Evolutionary conservation across 2,888 invertebrate genomes (phyloP).

Genomic region (Chloromyia formosa): DNA sequence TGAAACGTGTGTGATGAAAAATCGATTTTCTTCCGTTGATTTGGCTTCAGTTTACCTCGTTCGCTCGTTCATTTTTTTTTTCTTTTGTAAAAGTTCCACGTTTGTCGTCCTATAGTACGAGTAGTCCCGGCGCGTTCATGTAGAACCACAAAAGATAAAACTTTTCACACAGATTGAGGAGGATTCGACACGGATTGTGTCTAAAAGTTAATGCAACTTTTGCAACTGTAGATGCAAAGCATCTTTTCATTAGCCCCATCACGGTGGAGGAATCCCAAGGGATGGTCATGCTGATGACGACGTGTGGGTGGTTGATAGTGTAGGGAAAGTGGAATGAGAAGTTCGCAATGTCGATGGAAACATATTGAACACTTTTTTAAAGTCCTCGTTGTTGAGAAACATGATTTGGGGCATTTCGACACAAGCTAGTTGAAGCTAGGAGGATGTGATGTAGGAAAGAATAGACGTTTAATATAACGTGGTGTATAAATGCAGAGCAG

Average conservation of each 20-base stretch:
- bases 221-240: conserved; percentile 23
- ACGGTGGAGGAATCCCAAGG: conserved; percentile 17
- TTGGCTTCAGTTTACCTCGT: background rate
- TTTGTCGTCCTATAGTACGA: background rate
- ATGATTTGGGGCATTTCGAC: conserved; percentile 32
- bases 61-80: background rate
- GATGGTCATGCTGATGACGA: background rate
- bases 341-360: background rate
- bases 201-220: conserved; percentile 32
- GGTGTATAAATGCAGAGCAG: too few species aligned
- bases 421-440: too few species aligned
- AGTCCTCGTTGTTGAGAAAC: background rate
- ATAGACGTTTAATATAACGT: too few species aligned
- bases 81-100: background rate
- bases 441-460: too few species aligned
- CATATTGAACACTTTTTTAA: conserved; percentile 18
- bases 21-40: conserved; percentile 38
- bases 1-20: conserved; percentile 30
- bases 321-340: background rate
- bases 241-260: conserved; percentile 28
- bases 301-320: background rate
- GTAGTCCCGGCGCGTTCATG: background rate
- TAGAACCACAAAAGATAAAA: background rate
- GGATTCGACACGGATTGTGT: conserved; percentile 7
- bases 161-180: background rate